Conservation (phyloP, 2,797 vertebrate species). For the Decapterus maruadsi region DNA sequence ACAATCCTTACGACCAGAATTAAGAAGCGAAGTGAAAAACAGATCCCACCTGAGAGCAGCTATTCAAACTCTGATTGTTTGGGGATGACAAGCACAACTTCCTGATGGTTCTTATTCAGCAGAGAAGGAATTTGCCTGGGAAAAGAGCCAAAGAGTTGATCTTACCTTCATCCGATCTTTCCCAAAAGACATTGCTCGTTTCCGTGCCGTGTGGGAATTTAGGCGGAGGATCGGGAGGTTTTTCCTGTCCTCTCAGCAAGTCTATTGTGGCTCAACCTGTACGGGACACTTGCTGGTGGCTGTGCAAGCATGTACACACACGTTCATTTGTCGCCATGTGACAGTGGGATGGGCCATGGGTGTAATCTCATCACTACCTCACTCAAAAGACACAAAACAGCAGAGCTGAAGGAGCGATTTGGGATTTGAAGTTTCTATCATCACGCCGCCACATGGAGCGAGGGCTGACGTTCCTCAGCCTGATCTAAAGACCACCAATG, state of each 20-base stretch:
- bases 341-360: conserved; percentile 48
- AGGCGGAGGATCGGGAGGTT: conserved; percentile 26
- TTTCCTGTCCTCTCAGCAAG: conserved; percentile 59
- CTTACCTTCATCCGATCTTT: conserved; percentile 48
- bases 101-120: conserved; percentile 14
- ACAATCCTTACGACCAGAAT: conserved; percentile 3
- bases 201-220: conserved; percentile 46
- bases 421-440: conserved; percentile 20
- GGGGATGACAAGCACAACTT: conserved; percentile 23
- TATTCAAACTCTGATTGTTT: conserved; percentile 30
- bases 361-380: conserved; percentile 2
- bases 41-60: conserved; percentile 34
- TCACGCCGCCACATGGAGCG: neutral
- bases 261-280: conserved; percentile 54
- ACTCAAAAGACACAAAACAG: conserved; percentile 17
- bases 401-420: neutral
- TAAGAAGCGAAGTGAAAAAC: conserved; percentile 20
- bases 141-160: conserved; percentile 11
- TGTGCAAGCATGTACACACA: conserved; percentile 23
- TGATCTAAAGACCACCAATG: conserved; percentile 21
- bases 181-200: conserved; percentile 16
- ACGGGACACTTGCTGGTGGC: conserved; percentile 34
- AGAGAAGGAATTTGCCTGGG: conserved; percentile 19
- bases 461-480: neutral
- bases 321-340: conserved; percentile 17